These are phyloP conservation scores for Aleiodes testaceus DNA, from an alignment of 2,888 invertebrate species.

Conservation along the genomic window DNA sequence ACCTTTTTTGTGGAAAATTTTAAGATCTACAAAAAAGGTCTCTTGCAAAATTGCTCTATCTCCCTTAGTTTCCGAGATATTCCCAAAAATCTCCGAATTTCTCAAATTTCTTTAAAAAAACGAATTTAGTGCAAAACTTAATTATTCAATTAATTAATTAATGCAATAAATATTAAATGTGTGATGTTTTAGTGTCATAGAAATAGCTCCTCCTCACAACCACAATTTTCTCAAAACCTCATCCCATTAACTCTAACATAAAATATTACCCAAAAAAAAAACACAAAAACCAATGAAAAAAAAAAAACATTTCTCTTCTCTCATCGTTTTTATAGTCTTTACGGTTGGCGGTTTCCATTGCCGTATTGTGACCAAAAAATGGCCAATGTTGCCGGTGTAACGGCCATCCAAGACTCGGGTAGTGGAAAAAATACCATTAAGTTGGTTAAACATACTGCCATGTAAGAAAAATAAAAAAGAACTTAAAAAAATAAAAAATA, in stretches of 20 bases:
- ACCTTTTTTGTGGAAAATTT: no score
- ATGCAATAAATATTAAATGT: conserved; percentile 37
- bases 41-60: no score
- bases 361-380: conserved; percentile 95
- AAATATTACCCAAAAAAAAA: neutral
- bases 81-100: neutral
- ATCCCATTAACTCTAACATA: conserved; percentile 44
- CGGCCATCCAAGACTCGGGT: conserved; percentile 72
- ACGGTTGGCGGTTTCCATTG: conserved; percentile 97
- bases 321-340: conserved; percentile 80
- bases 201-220: neutral
- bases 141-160: no score
- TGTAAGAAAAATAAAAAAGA: conserved; percentile 66
- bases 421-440: conserved; percentile 73
- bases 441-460: conserved; percentile 72
- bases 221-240: conserved; percentile 4
- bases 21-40: no score
- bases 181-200: conserved; percentile 39
- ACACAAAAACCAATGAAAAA: no score
- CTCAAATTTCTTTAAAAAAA: no score
- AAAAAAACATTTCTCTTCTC: conserved; percentile 58
- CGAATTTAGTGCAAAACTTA: no score
- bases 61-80: no score
- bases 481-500: conserved; percentile 49
- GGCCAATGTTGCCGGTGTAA: conserved; percentile 75